These are phyloP conservation scores for Amphipyra tragopoginis DNA, from an alignment of 2,888 invertebrate species.

Conservation along the genomic window DNA sequence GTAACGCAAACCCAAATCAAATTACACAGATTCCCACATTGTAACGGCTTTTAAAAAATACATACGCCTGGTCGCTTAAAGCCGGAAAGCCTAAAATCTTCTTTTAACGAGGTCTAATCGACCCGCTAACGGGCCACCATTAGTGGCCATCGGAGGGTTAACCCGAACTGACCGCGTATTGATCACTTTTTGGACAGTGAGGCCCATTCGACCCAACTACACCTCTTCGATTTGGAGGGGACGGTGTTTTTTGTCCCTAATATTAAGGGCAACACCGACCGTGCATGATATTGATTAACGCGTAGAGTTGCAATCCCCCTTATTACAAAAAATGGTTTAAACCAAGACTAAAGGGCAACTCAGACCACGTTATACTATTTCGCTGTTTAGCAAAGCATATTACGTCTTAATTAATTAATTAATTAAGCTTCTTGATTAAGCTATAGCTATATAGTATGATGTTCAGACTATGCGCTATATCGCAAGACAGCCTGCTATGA, in stretches of 20 bases:
- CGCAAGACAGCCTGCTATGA: too few species aligned
- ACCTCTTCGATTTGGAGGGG: constrained; percentile 1
- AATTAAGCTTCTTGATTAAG: too few species aligned
- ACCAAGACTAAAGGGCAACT: too few species aligned
- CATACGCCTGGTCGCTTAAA: constrained; percentile 17
- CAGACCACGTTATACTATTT: too few species aligned
- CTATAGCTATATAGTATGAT: too few species aligned
- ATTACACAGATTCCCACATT: constrained; percentile 17
- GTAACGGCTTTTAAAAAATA: constrained; percentile 28
- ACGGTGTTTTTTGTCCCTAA: background rate
- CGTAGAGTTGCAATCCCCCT: too few species aligned
- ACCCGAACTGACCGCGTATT: constrained; percentile 40
- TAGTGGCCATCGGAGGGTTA: constrained; percentile 48
- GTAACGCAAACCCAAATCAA: constrained; percentile 3
- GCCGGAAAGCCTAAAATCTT: constrained; percentile 50
- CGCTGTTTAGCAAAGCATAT: too few species aligned
- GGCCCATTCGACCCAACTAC: background rate
- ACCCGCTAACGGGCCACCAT: constrained; percentile 40
- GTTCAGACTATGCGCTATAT: too few species aligned
- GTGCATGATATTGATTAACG: too few species aligned
- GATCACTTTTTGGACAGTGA: constrained; percentile 34
- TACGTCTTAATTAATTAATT: too few species aligned
- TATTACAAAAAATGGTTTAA: too few species aligned
- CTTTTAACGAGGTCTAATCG: constrained; percentile 55
- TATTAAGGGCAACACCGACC: too few species aligned